A percentile compares a stretch with the other conserved stretches of the same genome.
These are phyloP conservation scores for Plectus sambesii DNA, from an alignment of 1,140 invertebrate genomes.

Conservation along the genomic window DNA sequence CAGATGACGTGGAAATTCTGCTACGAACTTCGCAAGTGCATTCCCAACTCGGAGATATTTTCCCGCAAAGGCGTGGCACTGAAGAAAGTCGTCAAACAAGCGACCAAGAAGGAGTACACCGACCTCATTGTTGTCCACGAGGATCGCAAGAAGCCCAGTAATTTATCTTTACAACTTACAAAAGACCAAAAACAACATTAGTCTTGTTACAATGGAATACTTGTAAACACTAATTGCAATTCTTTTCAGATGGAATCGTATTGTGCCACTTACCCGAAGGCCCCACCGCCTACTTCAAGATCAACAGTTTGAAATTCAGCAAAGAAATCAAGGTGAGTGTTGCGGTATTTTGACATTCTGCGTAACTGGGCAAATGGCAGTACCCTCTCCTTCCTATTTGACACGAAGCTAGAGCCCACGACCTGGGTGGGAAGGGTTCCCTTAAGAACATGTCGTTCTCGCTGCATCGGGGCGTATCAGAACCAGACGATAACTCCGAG, in stretches of 20 bases:
- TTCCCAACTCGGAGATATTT: conserved; percentile 73
- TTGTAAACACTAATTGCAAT: conserved; percentile 8
- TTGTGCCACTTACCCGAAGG: conserved; percentile 86
- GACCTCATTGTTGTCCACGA: conserved; percentile 88
- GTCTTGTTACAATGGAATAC: neutral
- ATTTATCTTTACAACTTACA: conserved; percentile 6
- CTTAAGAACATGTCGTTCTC: too few relatives aligned
- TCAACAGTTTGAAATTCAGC: conserved; percentile 50
- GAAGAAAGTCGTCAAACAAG: conserved; percentile 78
- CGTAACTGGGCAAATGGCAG: too few relatives aligned
- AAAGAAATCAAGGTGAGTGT: conserved; percentile 50
- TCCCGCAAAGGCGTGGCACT: conserved; percentile 71
- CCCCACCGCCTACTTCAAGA: conserved; percentile 73
- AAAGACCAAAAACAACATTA: neutral
- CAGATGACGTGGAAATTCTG: conserved; percentile 81
- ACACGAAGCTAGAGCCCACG: too few relatives aligned
- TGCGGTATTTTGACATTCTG: too few relatives aligned
- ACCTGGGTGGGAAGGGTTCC: too few relatives aligned
- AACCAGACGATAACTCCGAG: too few relatives aligned
- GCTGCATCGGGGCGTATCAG: too few relatives aligned
- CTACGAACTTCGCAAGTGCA: conserved; percentile 71
- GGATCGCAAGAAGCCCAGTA: conserved; percentile 73
- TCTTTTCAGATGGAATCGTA: conserved; percentile 63
- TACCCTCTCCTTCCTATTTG: too few relatives aligned
- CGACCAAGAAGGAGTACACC: conserved; percentile 64